Base-by-base conservation (phyloP, 2,888 invertebrate species). In the Dicycla oo region DNA sequence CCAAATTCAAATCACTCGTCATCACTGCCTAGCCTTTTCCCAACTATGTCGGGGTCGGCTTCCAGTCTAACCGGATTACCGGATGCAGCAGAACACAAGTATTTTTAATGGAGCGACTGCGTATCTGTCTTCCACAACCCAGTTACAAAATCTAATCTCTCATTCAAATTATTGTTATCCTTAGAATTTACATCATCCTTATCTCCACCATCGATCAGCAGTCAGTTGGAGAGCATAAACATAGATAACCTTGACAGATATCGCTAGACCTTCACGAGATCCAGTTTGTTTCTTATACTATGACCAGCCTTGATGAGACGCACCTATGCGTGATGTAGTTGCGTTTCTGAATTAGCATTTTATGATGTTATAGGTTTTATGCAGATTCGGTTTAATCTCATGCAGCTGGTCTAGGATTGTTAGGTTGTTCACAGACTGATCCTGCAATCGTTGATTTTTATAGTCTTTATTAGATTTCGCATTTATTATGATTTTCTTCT, bases 231-330 rank as follows among this genome's bases (percentile, higher is more conserved):
- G 47, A 63, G 38, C 71, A 75, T 61, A 77, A 75, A 65, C 69
- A 72, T 40, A 45, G 54, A 73, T 72, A 68, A 80, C 83, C 86
- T 85, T 85, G 75, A 51, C 51, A 38, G 73, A 71, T 75, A 75
- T 60, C 56, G 23, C 13, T 23, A 74, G 83, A 75, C 80, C 80
- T 83, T 83, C 65, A 26, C 56, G 45, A 74, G 67, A 85, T 77
- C 83, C 69, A 74, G 83, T 82, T 71, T 69, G 58, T 60, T 63
- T 73, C 68, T 47, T 40, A 40, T 47, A 57, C 51, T 51, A 65
- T 53, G 53, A 51, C 51, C 51, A 69, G 67, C 83, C 76, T 77
- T 83, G 74, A 65, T 61, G 26, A 57, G 69, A 68, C 83, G 53
- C 75, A 65, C 80, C 71, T 77, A 60, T 56, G 51, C 57, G 38